These are phyloP conservation scores for Herpetotheres cachinnans DNA, from an alignment of 2,113 vertebrate genomes.

Conservation along the genomic window DNA sequence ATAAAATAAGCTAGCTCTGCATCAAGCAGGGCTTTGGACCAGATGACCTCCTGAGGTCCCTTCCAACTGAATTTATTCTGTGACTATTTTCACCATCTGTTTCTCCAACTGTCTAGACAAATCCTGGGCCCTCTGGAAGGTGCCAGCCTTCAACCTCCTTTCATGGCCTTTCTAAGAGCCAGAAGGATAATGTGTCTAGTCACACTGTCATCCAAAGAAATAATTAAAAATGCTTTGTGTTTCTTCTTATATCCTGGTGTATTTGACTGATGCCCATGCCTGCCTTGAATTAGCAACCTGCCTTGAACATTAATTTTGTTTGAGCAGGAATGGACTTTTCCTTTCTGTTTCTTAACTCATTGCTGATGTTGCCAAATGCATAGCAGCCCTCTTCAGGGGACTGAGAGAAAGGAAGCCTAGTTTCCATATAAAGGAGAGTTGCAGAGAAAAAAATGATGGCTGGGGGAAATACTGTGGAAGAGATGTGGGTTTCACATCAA, in stretches of 20 bases:
- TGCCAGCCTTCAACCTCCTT: neutral
- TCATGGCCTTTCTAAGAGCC: neutral
- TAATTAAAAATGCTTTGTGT: neutral
- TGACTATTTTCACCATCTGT: neutral
- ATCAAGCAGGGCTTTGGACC: neutral
- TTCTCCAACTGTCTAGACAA: neutral
- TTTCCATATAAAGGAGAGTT: neutral
- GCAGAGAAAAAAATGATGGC: neutral
- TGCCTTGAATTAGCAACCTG: neutral
- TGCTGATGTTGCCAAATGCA: neutral
- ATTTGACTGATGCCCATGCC: neutral
- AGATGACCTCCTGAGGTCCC: neutral
- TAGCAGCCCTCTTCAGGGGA: neutral
- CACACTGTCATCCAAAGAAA: neutral
- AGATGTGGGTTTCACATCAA: neutral
- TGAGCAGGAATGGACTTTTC: neutral
- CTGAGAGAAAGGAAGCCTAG: neutral
- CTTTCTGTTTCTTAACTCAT: neutral
- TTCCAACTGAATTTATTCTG: neutral
- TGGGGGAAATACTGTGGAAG: neutral
- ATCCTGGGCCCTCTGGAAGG: neutral
- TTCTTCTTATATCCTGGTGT: neutral
- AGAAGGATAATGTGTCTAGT: neutral
- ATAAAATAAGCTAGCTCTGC: neutral
- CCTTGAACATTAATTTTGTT: neutral